phyloP scores from a whole-genome alignment of 2,113 vertebrate species.

The Indicator indicator region DNA sequence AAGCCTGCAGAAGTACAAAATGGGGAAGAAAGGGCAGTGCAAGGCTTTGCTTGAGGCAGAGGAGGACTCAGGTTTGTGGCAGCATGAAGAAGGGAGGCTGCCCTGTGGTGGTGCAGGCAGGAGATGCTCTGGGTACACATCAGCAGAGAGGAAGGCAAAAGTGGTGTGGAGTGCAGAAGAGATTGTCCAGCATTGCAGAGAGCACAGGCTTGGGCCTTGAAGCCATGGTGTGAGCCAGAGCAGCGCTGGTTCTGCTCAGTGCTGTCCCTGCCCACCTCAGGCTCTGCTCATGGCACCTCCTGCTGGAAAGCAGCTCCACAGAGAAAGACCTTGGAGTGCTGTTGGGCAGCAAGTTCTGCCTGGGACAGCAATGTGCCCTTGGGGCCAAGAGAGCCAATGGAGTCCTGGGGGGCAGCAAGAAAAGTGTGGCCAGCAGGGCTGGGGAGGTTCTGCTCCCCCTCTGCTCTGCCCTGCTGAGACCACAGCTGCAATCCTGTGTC shows the following conservation, averaged over 20 bases:
- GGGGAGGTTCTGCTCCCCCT: too few relatives aligned
- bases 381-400: too few relatives aligned
- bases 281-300: too few relatives aligned
- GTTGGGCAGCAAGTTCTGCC: too few relatives aligned
- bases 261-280: too few relatives aligned
- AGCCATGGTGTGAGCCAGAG: background rate
- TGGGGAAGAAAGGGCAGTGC: fast-evolving
- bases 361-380: too few relatives aligned
- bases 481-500: too few relatives aligned
- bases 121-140: background rate
- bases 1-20: background rate
- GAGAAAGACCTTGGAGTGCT: too few relatives aligned
- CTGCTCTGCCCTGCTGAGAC: too few relatives aligned
- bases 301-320: too few relatives aligned
- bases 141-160: background rate
- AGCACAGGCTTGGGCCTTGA: background rate
- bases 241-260: background rate
- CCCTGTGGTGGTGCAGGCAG: background rate
- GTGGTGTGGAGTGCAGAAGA: background rate
- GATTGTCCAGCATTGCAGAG: background rate
- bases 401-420: too few relatives aligned
- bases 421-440: too few relatives aligned
- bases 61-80: background rate
- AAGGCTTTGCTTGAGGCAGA: background rate
- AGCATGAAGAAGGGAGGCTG: background rate